A percentile compares a stretch with the other conserved stretches of the same genome.
phyloP scores from a whole-genome alignment of 2,797 vertebrate species.

The Myripristis murdjan region DNA sequence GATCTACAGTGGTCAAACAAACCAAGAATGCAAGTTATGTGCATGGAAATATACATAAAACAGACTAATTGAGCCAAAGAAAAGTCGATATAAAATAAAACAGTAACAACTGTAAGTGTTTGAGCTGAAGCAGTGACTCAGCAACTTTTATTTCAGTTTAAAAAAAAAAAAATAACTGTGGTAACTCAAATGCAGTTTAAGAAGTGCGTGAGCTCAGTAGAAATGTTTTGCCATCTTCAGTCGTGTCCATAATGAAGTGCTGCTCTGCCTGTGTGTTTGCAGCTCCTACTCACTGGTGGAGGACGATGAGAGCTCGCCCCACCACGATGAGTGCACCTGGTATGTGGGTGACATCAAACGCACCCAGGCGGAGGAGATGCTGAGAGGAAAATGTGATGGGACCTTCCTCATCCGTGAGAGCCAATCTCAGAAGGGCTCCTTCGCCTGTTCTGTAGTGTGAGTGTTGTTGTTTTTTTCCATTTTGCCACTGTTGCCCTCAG shows the following conservation, averaged over 20 bases:
- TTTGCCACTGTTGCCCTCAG: neutral
- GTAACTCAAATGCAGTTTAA: slow-evolving; percentile 13
- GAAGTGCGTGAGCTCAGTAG: neutral
- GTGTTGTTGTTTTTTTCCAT: slow-evolving; percentile 65
- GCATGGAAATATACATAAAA: too few species aligned
- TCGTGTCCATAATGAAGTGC: neutral
- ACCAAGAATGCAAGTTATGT: too few species aligned
- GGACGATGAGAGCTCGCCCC: slow-evolving; percentile 84
- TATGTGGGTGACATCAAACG: slow-evolving; percentile 95
- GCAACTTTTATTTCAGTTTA: neutral
- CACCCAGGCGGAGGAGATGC: slow-evolving; percentile 92
- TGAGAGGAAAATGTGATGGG: slow-evolving; percentile 90
- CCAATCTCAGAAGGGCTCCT: slow-evolving; percentile 93
- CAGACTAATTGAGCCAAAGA: too few species aligned
- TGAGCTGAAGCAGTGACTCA: neutral
- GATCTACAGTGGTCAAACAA: too few species aligned
- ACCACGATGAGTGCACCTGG: slow-evolving; percentile 94
- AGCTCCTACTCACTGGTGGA: slow-evolving; percentile 93
- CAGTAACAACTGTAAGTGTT: slow-evolving; percentile 38
- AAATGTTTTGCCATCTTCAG: neutral
- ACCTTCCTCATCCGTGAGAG: slow-evolving; percentile 97
- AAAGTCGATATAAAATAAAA: too few species aligned
- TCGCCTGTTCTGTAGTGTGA: slow-evolving; percentile 95
- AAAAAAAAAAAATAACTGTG: too few species aligned
- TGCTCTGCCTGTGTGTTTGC: neutral